Conservation (phyloP, 2,113 vertebrate genomes). For the Peucedramus taeniatus region DNA sequence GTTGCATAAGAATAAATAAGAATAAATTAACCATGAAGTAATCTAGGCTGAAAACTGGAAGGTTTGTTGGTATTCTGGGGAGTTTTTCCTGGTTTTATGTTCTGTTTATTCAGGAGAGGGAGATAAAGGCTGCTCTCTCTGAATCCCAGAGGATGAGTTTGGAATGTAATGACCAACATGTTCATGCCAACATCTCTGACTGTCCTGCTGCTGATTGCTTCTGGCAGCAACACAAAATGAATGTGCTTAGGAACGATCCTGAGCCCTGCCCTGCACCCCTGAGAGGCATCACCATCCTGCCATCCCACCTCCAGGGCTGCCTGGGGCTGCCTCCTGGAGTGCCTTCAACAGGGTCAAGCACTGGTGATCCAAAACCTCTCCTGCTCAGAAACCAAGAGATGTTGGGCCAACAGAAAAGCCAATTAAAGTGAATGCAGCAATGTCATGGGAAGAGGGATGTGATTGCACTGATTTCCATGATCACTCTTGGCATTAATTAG, state of each 20-base stretch:
- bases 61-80: neutral
- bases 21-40: slow-evolving; percentile 48
- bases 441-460: neutral
- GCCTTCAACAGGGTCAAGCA: neutral
- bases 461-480: neutral
- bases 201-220: neutral
- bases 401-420: neutral
- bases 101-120: neutral
- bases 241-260: neutral
- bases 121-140: neutral
- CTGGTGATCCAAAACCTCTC: neutral
- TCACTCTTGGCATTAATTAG: neutral
- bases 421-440: neutral
- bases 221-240: neutral
- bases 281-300: neutral
- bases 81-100: neutral
- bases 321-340: neutral
- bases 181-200: neutral
- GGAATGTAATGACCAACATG: neutral
- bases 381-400: neutral
- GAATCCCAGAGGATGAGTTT: neutral
- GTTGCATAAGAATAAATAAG: slow-evolving; percentile 51
- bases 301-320: neutral
- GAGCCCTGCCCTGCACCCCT: neutral
- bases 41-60: slow-evolving; percentile 15